Evolutionary conservation across 2,113 vertebrate species (phyloP).

Genomic region (Rhinoderma darwinii): DNA sequence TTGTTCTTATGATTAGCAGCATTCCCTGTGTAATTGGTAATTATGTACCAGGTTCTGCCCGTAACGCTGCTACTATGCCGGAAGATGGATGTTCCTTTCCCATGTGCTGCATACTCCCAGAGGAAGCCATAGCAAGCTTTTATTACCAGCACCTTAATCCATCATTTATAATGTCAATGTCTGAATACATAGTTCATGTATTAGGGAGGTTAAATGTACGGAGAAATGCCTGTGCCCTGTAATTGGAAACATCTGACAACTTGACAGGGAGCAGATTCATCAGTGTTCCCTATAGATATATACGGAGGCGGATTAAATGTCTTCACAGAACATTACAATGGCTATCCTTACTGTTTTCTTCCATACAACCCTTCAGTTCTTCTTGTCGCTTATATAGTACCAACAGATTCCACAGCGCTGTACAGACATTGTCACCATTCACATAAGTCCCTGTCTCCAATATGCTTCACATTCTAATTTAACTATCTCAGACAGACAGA

Average conservation of each 20-base stretch:
- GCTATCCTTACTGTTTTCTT: too few species aligned
- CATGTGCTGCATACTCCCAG: background rate
- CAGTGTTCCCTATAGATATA: background rate
- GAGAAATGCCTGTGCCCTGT: background rate
- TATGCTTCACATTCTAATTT: too few species aligned
- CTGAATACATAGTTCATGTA: background rate
- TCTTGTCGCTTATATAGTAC: too few species aligned
- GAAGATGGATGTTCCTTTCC: conserved; percentile 3
- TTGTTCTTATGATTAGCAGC: background rate
- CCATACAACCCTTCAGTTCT: too few species aligned
- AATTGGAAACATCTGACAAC: conserved; percentile 18
- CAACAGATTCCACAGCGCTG: too few species aligned
- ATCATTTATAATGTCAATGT: background rate
- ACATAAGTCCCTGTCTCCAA: too few species aligned
- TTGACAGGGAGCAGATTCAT: conserved; percentile 13
- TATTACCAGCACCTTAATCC: background rate
- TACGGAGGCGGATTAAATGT: too few species aligned
- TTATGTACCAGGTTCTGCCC: background rate
- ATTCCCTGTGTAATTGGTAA: background rate
- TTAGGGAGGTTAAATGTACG: background rate
- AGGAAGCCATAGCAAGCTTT: background rate
- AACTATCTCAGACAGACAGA: too few species aligned
- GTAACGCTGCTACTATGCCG: background rate
- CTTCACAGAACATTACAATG: too few species aligned
- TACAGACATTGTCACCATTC: too few species aligned